Base-by-base conservation (phyloP, 2,888 invertebrate species). In the Apodemia hepburni region DNA sequence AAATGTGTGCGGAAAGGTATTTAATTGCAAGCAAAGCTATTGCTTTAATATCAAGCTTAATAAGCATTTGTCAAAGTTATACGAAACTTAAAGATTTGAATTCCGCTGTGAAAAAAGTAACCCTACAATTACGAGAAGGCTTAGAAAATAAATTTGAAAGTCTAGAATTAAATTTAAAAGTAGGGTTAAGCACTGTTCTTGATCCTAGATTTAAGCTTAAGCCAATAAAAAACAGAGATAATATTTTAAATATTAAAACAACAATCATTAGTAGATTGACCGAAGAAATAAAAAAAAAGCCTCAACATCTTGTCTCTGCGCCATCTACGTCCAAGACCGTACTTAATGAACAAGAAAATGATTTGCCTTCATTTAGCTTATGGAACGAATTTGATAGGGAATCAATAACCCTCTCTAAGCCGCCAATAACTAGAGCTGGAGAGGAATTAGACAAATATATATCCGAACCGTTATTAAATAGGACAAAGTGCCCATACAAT, bases 1-100 rank as follows among this genome's bases (percentile, higher is more conserved):
- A 38, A 47, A 67, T 69, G 63, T 64, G 63, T 47, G 65, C 62
- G 2, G 69, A 67, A 61, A 66, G 61, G 12, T 67, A 67, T 63
- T 60, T 69, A 33, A 27, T 42, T 6, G 69, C 67, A 0, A 66
- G 65, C 42, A 66, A 66, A 18, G 65, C 64, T 15, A 15, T 69
- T 27, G 60, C 62, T 2, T 47, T 63, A 33, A 65, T 63, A 9
- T 29, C 54, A 11, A 35, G 64, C 9, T 60, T 67, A 1, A 47
- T 18, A 1, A 60, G 35, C 17, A 58, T 67, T n/a, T 65, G 59
- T 22, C 58, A 62, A 15, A 63, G 61, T 22, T 27, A 11, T 12
- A 54, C 8, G 18, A 47, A 61, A 42, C 35, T 33, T 45, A 61
- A 58, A 54, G 64, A 60, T 33, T 15, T 17, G 18, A 18, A 18